A percentile compares a stretch with the other conserved stretches of the same genome.
Evolutionary conservation across 37 sponge, comb jelly and placozoan species (phyloP).

Genomic region (Ephydatia muelleri): DNA sequence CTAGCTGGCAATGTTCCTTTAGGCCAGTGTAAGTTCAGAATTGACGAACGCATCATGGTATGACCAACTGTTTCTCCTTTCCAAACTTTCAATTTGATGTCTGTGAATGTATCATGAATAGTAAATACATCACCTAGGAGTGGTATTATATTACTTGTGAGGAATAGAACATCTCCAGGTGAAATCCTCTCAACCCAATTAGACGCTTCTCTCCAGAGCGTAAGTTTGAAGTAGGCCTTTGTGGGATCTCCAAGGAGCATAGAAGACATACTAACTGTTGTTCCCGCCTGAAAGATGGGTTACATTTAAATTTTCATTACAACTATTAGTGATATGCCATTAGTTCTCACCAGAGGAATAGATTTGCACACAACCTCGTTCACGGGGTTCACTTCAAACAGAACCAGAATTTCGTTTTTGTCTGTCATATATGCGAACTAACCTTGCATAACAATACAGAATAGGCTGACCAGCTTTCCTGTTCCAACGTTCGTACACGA

Average conservation of each 20-base stretch:
- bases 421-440: neutral
- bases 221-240: slow-evolving; percentile 45
- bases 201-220: slow-evolving; percentile 58
- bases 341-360: slow-evolving; percentile 12
- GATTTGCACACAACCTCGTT: slow-evolving; percentile 36
- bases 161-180: slow-evolving; percentile 41
- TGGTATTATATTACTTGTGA: slow-evolving; percentile 49
- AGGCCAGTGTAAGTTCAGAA: slow-evolving; percentile 51
- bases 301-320: neutral
- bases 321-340: neutral
- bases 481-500: neutral
- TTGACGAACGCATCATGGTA: slow-evolving; percentile 36
- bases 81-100: slow-evolving; percentile 46
- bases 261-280: slow-evolving; percentile 49
- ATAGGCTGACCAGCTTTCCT: slow-evolving; percentile 7
- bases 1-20: slow-evolving; percentile 19
- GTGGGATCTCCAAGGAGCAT: slow-evolving; percentile 52
- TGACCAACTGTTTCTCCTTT: slow-evolving; percentile 45
- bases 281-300: slow-evolving; percentile 30
- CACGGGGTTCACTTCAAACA: slow-evolving; percentile 32
- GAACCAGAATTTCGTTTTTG: too few relatives aligned
- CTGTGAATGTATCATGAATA: neutral
- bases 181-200: slow-evolving; percentile 52
- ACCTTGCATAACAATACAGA: slow-evolving; percentile 44
- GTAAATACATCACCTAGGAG: too few relatives aligned